Conservation (phyloP, 2,797 vertebrate genomes). For the Lindbergichthys nudifrons region DNA sequence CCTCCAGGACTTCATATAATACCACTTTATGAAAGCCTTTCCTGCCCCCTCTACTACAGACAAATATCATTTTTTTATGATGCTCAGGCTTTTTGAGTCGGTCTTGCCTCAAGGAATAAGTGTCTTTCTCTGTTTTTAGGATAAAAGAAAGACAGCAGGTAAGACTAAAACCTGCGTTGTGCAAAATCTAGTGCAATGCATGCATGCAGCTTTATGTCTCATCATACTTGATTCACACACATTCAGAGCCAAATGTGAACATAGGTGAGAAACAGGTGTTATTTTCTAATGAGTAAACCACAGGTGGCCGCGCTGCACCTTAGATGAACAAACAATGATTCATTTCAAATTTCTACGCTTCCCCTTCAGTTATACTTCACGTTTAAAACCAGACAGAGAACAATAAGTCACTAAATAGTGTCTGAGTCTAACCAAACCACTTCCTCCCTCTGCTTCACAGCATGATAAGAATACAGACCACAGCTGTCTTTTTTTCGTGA, state of each 20-base stretch:
- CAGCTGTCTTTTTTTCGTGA: conserved; percentile 7
- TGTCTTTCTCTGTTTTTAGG: neutral
- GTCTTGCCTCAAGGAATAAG: conserved; percentile 27
- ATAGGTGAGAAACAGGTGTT: conserved; percentile 15
- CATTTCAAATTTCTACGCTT: conserved; percentile 12
- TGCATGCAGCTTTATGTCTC: neutral
- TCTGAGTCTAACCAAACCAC: conserved; percentile 30
- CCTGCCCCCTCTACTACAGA: conserved; percentile 21
- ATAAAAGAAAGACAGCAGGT: neutral
- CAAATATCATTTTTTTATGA: conserved; percentile 44
- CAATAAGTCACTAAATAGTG: conserved; percentile 39
- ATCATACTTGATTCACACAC: neutral
- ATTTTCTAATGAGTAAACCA: conserved; percentile 1
- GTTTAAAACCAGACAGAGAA: conserved; percentile 32
- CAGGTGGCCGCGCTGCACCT: neutral
- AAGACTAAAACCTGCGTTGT: conserved; percentile 10
- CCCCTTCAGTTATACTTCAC: conserved; percentile 2
- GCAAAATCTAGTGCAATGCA: neutral
- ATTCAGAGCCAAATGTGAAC: conserved; percentile 1
- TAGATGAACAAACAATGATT: conserved; percentile 32
- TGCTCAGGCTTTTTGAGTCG: conserved; percentile 32
- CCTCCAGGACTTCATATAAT: conserved; percentile 29
- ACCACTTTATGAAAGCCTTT: conserved; percentile 29
- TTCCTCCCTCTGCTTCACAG: conserved; percentile 15
- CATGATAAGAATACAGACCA: conserved; percentile 41